These are phyloP conservation scores for Leptopilina boulardi DNA, from an alignment of 1,140 invertebrate species.

Conservation along the genomic window DNA sequence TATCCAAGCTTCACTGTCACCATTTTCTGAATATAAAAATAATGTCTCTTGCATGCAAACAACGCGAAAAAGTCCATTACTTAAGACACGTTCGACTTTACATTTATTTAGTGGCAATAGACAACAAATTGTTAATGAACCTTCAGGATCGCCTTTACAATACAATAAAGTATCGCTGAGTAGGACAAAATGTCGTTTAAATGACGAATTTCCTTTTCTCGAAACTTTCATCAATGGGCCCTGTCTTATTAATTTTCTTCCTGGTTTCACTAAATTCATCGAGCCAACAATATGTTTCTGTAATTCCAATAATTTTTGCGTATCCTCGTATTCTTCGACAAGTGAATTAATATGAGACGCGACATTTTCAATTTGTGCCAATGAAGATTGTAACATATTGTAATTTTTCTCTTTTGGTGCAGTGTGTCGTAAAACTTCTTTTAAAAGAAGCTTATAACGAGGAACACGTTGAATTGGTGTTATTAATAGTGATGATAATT, in stretches of 20 bases:
- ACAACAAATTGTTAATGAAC: slow-evolving; percentile 77
- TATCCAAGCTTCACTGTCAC: slow-evolving; percentile 78
- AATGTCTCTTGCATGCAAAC: slow-evolving; percentile 78
- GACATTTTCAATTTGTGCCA: slow-evolving; percentile 81
- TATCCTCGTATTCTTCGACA: slow-evolving; percentile 84
- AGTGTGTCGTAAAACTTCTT: slow-evolving; percentile 82
- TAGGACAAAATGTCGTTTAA: slow-evolving; percentile 77
- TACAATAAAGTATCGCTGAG: slow-evolving; percentile 76
- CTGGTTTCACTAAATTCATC: slow-evolving; percentile 82
- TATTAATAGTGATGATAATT: slow-evolving; percentile 84
- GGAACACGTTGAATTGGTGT: slow-evolving; percentile 87
- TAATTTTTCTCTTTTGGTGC: slow-evolving; percentile 79
- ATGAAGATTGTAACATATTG: slow-evolving; percentile 78
- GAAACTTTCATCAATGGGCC: slow-evolving; percentile 82
- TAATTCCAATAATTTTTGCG: slow-evolving; percentile 81
- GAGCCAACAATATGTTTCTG: slow-evolving; percentile 80
- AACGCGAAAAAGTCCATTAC: slow-evolving; percentile 77
- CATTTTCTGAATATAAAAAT: slow-evolving; percentile 77
- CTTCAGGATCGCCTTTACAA: slow-evolving; percentile 77
- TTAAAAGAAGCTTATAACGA: slow-evolving; percentile 83
- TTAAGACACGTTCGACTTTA: slow-evolving; percentile 77
- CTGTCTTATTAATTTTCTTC: slow-evolving; percentile 83
- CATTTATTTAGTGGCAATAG: slow-evolving; percentile 81
- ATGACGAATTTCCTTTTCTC: slow-evolving; percentile 75
- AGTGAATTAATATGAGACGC: slow-evolving; percentile 84